phyloP scores from a whole-genome alignment of 2,888 invertebrate genomes.

The Altica lythri region DNA sequence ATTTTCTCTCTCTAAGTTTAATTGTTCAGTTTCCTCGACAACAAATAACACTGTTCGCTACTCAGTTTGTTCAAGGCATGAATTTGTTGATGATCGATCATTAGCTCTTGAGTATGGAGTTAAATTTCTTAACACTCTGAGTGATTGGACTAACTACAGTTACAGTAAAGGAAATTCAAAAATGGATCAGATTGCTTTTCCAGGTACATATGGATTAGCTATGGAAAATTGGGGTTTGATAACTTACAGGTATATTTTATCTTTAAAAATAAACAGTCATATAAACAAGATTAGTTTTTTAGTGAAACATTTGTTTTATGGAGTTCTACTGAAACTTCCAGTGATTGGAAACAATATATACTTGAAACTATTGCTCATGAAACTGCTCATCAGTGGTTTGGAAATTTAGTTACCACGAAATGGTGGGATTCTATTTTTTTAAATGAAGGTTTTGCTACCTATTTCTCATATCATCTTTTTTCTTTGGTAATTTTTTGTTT shows the following conservation, averaged over 20 bases:
- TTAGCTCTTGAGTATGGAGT: constrained; percentile 38
- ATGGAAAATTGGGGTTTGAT: constrained; percentile 94
- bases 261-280: constrained; percentile 17
- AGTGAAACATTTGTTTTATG: constrained; percentile 67
- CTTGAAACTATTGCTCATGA: constrained; percentile 76
- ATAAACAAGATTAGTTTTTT: constrained; percentile 17
- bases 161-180: constrained; percentile 63
- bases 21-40: constrained; percentile 26
- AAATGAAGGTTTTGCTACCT: constrained; percentile 76
- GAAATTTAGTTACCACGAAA: constrained; percentile 73
- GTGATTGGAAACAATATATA: constrained; percentile 59
- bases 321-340: constrained; percentile 45
- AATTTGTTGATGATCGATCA: constrained; percentile 26
- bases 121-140: constrained; percentile 31
- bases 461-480: constrained; percentile 67
- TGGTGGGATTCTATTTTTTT: constrained; percentile 79
- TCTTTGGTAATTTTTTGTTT: constrained; percentile 28
- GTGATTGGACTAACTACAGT: constrained; percentile 34
- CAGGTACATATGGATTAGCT: constrained; percentile 81
- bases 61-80: constrained; percentile 34
- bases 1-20: constrained; percentile 79
- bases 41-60: background rate
- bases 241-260: constrained; percentile 67
- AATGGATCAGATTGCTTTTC: constrained; percentile 81
- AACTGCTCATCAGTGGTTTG: constrained; percentile 82